Conservation (phyloP, 2,888 invertebrate genomes). For the Mesorhabditis sp. region DNA sequence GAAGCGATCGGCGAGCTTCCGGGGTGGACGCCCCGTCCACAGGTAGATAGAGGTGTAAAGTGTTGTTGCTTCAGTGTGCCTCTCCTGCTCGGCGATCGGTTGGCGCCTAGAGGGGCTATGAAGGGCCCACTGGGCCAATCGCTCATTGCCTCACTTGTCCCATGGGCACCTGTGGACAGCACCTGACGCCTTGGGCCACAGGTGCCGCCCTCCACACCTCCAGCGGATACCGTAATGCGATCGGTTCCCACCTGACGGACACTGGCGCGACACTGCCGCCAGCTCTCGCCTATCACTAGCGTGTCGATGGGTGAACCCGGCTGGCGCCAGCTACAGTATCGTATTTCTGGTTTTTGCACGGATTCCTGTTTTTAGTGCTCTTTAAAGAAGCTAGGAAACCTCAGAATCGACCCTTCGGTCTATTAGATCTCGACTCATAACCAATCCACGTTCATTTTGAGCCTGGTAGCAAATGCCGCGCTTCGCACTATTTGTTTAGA, state of each 20-base stretch:
- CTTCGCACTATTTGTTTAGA: too few relatives aligned
- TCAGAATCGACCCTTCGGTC: too few relatives aligned
- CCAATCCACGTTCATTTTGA: too few relatives aligned
- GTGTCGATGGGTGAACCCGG: neutral
- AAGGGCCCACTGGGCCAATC: neutral
- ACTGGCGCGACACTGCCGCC: neutral
- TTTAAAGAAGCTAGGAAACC: neutral
- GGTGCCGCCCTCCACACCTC: neutral
- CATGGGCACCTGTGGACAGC: neutral
- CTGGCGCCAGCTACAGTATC: neutral
- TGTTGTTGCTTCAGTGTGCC: neutral
- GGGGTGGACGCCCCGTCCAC: too few relatives aligned
- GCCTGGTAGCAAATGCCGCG: too few relatives aligned
- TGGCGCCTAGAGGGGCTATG: neutral
- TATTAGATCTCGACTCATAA: too few relatives aligned
- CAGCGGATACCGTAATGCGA: neutral
- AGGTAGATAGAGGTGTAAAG: slow-evolving; percentile 4
- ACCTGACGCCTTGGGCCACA: slow-evolving; percentile 1
- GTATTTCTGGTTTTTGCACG: neutral
- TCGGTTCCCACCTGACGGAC: slow-evolving; percentile 1
- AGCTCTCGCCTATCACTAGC: neutral
- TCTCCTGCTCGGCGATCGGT: neutral
- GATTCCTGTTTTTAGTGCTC: neutral
- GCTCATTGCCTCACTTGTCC: neutral
- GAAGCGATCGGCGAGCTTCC: too few relatives aligned